Percentiles rank a stretch among this genome's conserved stretches.
Conservation (phyloP, 2,797 vertebrate species). For the Fringilla coelebs region DNA sequence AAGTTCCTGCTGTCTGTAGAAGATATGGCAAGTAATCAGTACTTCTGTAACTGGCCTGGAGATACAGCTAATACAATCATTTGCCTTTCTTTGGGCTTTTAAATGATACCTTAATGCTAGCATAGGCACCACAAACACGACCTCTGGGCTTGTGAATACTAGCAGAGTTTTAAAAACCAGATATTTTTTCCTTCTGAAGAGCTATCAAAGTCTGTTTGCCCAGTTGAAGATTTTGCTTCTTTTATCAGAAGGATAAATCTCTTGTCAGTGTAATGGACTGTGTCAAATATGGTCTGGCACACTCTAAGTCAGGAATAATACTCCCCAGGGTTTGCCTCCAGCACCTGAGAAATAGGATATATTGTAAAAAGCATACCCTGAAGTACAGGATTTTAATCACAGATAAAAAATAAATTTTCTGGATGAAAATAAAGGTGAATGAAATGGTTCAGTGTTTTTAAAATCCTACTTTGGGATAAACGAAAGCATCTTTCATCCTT, state of each 20-base stretch:
- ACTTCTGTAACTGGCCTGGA: not conserved
- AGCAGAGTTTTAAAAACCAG: not conserved
- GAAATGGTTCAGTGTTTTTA: not conserved
- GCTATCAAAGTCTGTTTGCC: not conserved
- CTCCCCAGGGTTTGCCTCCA: constrained; percentile 32
- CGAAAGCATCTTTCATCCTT: not conserved
- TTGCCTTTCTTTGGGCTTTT: constrained; percentile 20
- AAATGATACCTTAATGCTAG: not conserved
- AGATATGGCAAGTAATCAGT: not conserved
- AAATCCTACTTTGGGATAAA: not conserved
- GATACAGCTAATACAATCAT: constrained; percentile 11
- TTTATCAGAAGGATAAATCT: constrained; percentile 48
- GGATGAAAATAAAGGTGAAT: constrained; percentile 1
- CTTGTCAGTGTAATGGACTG: constrained; percentile 38
- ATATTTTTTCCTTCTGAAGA: not conserved
- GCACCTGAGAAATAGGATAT: constrained; percentile 45
- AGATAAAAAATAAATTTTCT: not conserved
- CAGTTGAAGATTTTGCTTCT: constrained; percentile 14
- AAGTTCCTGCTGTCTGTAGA: not conserved
- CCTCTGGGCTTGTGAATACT: not conserved
- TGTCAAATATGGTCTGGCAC: constrained; percentile 56
- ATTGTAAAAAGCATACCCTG: not conserved
- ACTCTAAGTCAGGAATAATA: constrained; percentile 52
- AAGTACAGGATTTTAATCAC: constrained; percentile 12
- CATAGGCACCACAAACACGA: not conserved